phyloP scores from a whole-genome alignment of 2,888 invertebrate species.

The Lagria hirta region DNA sequence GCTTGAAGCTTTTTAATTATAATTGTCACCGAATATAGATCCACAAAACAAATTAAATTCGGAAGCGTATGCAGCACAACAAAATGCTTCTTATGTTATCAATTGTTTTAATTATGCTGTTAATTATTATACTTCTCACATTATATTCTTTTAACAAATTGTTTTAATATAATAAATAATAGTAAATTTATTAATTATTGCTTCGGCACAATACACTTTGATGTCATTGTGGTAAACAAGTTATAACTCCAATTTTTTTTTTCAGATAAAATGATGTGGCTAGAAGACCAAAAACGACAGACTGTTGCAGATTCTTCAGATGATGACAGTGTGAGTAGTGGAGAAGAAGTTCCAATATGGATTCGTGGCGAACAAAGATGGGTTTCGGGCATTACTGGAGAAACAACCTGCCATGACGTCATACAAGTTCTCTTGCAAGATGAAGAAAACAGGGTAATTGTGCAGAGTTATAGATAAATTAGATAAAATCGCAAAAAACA shows the following conservation, averaged over 20 bases:
- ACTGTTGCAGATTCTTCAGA: conserved; percentile 32
- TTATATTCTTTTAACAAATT: no score
- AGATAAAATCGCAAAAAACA: conserved; percentile 4
- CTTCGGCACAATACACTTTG: no score
- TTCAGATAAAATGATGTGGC: conserved; percentile 44
- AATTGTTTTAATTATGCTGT: no score
- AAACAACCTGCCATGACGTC: conserved; percentile 79
- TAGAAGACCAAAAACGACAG: conserved; percentile 40
- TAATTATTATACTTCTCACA: no score
- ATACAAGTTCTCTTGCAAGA: conserved; percentile 69
- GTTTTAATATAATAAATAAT: no score
- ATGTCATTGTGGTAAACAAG: not conserved
- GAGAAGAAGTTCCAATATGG: conserved; percentile 73
- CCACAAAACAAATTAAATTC: no score
- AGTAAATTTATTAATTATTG: no score
- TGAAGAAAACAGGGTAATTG: conserved; percentile 51
- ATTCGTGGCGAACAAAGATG: conserved; percentile 76
- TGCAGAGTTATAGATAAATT: not conserved
- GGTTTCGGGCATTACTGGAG: conserved; percentile 75
- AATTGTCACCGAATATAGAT: no score
- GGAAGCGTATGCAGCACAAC: no score
- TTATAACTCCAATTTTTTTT: no score
- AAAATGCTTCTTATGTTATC: no score
- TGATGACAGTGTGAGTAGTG: conserved; percentile 59
- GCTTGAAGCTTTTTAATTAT: no score